Evolutionary conservation across 2,888 invertebrate genomes (phyloP).

Genomic region (Synergus laeviventris): DNA sequence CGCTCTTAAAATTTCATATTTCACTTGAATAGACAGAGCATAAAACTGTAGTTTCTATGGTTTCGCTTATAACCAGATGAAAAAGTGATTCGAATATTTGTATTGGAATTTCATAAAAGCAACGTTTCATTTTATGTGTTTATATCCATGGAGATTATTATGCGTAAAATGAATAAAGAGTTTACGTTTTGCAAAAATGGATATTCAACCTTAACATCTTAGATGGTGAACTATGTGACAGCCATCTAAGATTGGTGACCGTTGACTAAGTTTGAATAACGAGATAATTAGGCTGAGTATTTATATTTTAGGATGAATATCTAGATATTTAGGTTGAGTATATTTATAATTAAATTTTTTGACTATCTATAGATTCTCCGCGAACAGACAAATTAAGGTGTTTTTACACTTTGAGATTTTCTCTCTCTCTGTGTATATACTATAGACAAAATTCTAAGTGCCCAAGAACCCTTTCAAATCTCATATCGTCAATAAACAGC

Average conservation of each 20-base stretch:
- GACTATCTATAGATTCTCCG: no score
- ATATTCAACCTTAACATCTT: no score
- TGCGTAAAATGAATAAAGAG: background rate
- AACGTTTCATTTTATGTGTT: background rate
- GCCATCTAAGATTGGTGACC: no score
- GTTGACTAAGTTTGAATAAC: no score
- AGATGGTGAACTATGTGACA: no score
- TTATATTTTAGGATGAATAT: no score
- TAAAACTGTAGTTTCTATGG: background rate
- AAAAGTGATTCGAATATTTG: background rate
- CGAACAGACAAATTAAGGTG: background rate
- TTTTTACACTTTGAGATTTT: background rate
- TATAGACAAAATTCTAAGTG: background rate
- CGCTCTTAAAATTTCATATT: background rate
- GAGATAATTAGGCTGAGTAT: no score
- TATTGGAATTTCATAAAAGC: background rate
- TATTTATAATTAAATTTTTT: no score
- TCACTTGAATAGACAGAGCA: background rate
- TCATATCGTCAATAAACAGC: background rate
- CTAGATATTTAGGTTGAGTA: no score
- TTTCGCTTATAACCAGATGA: background rate
- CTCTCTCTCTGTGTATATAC: background rate
- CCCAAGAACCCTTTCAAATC: constrained; percentile 1
- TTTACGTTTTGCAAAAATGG: background rate
- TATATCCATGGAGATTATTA: background rate